Base-by-base conservation (phyloP, 2,888 invertebrate genomes). In the Drosophila helvetica region DNA sequence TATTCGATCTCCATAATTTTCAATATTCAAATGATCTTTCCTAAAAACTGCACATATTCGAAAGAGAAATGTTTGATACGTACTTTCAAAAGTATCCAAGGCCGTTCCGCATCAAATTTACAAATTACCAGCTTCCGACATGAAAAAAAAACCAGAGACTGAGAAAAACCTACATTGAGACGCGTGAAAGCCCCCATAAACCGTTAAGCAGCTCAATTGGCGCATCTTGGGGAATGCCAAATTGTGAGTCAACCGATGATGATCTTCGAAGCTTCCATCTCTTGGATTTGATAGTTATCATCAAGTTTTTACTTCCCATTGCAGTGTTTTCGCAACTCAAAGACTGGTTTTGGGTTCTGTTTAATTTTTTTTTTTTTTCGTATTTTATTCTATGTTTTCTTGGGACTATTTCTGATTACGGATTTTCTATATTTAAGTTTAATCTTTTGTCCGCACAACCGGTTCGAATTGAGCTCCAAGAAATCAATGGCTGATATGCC, bases 401-500 rank as follows among this genome's bases (percentile, higher is more conserved):
- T 56, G 62, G 42, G 52, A 46, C 59, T 55, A 61, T 68, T 66
- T 57, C 60, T 66, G 58, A 54, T 64, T 78, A 59, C 51, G 65
- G 53, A 62, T 64, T 64, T 48, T 60, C 71, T 64, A 74, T 74
- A 73, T 75, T 70, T 77, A 62, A 70, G 68, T 55, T 53, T 48
- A 50, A 43, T 51, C 47, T 61, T 48, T 52, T 27, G 9, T 50
- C n/a, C 55, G 50, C 54, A 18, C 56, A 55, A 81, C 80, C 83
- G 80, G 80, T 86, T 77, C 46, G 51, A 33, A 18, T 58, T 50
- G 65, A 65, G 51, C 48, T n/a, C 38, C 27, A 54, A 50, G 59
- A 77, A 61, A 25, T 68, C 63, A 64, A 67, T 59, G 48, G 68
- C 52, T 79, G 61, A 77, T 79, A 85, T 76, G 66, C 66, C 67